Evolutionary conservation across 1,140 invertebrate genomes (phyloP), one percentile per base, ranked within the genome.

Genomic region (Maniola jurtina): DNA sequence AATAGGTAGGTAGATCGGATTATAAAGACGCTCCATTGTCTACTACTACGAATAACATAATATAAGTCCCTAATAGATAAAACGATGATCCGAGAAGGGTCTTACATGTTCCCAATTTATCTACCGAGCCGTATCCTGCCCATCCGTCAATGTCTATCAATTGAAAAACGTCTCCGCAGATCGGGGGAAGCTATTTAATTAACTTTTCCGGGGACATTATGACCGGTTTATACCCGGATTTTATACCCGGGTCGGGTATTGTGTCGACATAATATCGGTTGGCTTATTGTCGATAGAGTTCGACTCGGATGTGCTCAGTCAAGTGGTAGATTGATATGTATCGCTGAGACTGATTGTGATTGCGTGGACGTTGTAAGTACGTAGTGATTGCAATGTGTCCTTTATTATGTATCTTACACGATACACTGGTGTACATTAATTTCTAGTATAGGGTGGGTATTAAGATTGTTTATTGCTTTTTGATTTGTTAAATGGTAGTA

Each of bases 181-280:
- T 72, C 73, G 62, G 54, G 40, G 60, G 60, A 47, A 63, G 54
- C 73, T 45, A 48, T 83, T 82, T 86, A 86, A 86, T 85, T 83
- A 85, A 83, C 80, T 83, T 80, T 74, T 66, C 79, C 73, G 70
- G 70, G 66, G 71, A 45, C 75, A 83, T 83, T 84, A 83, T 79
- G 75, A 76, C 68, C 79, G 79, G 73, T 79, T 83, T 79, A 83
- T 81, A 77, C 69, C 55, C 73, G 75, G 75, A 72, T 78, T 82
- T 83, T 77, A 80, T 76, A 68, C 70, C 73, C 72, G 68, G 68
- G 69, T 68, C 73, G 71, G 50, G 74, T 66, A 81, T 83, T 85
- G 81, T 83, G 68, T 66, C 64, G 75, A 78, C 75, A 80, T 80
- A 85, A 85, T 85, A 85, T 85, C 78, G 78, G 76, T 45, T 61